Conservation (phyloP, 2,797 vertebrate genomes). For the Eidolon dupreanum region DNA sequence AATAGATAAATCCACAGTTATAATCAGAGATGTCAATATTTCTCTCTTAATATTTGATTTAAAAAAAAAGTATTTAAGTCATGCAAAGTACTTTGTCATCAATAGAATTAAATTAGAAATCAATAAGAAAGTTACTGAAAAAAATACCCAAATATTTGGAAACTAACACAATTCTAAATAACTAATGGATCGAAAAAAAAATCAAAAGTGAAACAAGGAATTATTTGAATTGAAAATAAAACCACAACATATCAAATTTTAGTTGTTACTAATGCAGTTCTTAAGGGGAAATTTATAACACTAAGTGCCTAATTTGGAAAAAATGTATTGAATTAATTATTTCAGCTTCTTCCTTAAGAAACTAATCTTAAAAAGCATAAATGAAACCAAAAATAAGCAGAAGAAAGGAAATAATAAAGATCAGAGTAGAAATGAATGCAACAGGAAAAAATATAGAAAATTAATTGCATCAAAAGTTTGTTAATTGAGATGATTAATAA, state of each 20-base stretch:
- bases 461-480: background rate
- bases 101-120: background rate
- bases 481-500: background rate
- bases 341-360: background rate
- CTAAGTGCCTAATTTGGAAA: background rate
- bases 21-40: background rate
- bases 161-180: background rate
- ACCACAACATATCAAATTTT: background rate
- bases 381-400: background rate
- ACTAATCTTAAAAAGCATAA: background rate
- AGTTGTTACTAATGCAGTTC: background rate
- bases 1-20: background rate
- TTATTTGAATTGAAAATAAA: background rate
- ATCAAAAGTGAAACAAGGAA: background rate
- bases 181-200: background rate
- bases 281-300: background rate
- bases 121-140: background rate
- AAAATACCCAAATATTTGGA: background rate
- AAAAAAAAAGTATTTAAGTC: background rate
- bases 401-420: background rate
- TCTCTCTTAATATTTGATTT: background rate
- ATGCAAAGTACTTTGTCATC: background rate
- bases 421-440: background rate
- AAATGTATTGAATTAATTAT: background rate
- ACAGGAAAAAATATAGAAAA: background rate